These are phyloP conservation scores for Tadarida brasiliensis DNA, from an alignment of 2,797 vertebrate species.

Conservation along the genomic window DNA sequence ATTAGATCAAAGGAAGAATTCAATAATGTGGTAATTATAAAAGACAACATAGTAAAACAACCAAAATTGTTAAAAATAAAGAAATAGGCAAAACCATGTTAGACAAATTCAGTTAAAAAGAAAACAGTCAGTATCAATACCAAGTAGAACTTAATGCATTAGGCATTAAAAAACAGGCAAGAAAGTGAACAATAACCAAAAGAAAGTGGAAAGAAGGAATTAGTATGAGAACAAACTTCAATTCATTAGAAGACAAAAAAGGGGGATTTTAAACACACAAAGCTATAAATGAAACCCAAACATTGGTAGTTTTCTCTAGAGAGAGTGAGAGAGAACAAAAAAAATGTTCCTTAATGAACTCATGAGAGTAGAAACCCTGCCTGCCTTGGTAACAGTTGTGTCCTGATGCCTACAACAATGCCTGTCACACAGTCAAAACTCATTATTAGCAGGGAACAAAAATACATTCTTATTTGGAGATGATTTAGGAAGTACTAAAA, in stretches of 20 bases:
- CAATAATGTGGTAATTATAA: neutral
- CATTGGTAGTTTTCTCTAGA: neutral
- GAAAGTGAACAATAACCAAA: constrained; percentile 4
- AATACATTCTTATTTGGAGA: neutral
- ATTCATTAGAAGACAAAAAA: neutral
- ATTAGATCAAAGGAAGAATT: neutral
- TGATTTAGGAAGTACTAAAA: constrained; percentile 19
- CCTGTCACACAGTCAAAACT: neutral
- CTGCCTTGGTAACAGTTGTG: neutral
- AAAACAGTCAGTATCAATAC: neutral
- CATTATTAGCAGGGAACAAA: neutral
- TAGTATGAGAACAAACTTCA: neutral
- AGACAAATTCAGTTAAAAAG: neutral
- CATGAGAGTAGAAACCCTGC: neutral
- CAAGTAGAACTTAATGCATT: neutral
- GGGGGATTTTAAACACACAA: neutral
- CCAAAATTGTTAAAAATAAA: constrained; percentile 30
- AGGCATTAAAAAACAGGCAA: neutral
- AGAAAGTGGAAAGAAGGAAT: neutral
- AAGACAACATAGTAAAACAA: neutral
- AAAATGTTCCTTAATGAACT: neutral
- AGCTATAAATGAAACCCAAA: neutral
- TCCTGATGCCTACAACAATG: neutral
- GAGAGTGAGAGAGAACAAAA: neutral
- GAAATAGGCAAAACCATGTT: neutral